phyloP scores from a whole-genome alignment of 23 tunicate genomes.

The Diplosoma virens region DNA sequence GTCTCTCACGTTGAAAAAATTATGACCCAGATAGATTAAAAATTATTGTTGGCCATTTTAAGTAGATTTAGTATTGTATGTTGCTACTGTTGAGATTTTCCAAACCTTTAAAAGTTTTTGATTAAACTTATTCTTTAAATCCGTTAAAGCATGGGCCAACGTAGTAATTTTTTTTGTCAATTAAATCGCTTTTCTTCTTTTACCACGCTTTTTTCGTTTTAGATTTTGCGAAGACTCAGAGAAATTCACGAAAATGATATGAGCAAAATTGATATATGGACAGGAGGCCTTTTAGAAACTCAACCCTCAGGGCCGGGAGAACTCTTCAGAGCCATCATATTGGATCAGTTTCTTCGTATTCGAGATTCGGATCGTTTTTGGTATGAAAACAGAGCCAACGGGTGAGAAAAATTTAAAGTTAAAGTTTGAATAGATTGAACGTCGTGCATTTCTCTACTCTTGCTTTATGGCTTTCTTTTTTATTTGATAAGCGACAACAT shows the following conservation, averaged over 20 bases:
- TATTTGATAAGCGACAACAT: too few species aligned
- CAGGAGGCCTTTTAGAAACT: conserved; percentile 84
- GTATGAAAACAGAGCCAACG: conserved; percentile 69
- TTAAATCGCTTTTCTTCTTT: too few species aligned
- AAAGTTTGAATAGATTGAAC: too few species aligned
- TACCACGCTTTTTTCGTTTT: background rate
- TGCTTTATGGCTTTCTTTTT: too few species aligned
- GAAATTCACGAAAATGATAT: conserved; percentile 37
- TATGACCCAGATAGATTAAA: too few species aligned
- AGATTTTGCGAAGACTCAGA: conserved; percentile 35
- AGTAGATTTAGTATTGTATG: too few species aligned
- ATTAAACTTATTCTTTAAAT: too few species aligned
- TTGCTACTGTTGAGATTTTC: too few species aligned
- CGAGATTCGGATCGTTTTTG: conserved; percentile 85
- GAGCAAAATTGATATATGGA: conserved; percentile 65
- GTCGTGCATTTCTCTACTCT: background rate
- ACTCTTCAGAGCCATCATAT: conserved; percentile 48
- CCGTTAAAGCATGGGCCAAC: too few species aligned
- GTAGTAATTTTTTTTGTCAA: too few species aligned
- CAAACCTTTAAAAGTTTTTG: too few species aligned
- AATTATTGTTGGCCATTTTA: too few species aligned
- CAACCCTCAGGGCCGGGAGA: conserved; percentile 59
- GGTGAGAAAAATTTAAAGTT: conserved; percentile 42
- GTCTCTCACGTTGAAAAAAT: background rate
- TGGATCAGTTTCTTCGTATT: conserved; percentile 71